Evolutionary conservation across 2,113 vertebrate species (phyloP).

Genomic region (Pituophis catenifer): DNA sequence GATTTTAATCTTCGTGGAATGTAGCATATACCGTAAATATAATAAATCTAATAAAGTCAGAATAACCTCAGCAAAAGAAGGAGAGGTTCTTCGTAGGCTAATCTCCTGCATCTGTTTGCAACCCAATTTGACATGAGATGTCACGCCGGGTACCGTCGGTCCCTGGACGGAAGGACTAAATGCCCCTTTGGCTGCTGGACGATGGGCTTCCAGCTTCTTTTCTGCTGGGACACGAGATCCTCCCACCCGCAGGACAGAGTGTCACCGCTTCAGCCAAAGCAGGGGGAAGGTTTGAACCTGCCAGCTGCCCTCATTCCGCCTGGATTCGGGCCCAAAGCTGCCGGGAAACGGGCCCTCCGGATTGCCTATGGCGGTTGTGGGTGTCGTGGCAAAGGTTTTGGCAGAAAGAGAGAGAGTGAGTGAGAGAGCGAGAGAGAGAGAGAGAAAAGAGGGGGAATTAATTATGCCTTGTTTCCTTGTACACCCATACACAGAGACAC

Average conservation of each 20-base stretch:
- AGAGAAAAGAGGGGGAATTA: not conserved
- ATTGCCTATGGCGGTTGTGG: not conserved
- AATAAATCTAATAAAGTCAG: too few relatives aligned
- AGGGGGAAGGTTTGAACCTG: not conserved
- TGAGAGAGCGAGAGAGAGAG: fast-evolving
- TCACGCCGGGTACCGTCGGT: not conserved
- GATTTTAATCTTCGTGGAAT: too few relatives aligned
- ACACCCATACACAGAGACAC: not conserved
- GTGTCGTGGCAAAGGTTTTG: too few relatives aligned
- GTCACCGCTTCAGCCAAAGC: not conserved
- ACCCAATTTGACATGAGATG: too few relatives aligned
- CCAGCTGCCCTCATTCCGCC: not conserved
- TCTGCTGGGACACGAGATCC: not conserved
- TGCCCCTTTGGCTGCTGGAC: not conserved
- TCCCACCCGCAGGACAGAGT: too few relatives aligned
- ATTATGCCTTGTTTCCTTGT: not conserved
- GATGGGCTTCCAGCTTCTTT: not conserved
- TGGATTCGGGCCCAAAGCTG: not conserved
- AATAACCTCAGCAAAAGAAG: too few relatives aligned
- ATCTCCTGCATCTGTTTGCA: too few relatives aligned
- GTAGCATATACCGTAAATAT: too few relatives aligned
- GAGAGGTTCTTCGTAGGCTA: too few relatives aligned
- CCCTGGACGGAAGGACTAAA: not conserved
- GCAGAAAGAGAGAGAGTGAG: too few relatives aligned
- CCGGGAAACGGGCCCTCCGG: fast-evolving